These are phyloP conservation scores for Tuberolachnus salignus DNA, from an alignment of 2,888 invertebrate genomes.

Conservation along the genomic window DNA sequence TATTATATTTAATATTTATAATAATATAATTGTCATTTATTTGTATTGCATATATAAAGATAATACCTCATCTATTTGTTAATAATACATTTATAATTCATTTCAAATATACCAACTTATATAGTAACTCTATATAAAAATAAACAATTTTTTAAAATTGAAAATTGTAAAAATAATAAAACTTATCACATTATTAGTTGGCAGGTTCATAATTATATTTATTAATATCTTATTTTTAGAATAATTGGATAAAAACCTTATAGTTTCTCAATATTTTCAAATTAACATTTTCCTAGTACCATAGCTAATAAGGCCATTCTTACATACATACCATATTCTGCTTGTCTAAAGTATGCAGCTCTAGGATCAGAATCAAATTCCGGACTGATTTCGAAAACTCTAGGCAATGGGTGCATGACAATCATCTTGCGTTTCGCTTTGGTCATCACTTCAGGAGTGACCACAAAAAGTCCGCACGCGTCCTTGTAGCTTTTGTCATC, in stretches of 20 bases:
- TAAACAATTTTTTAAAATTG: conserved; percentile 3
- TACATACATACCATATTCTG: conserved; percentile 96
- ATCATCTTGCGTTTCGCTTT: conserved; percentile 91
- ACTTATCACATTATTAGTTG: conserved; percentile 7
- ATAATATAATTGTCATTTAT: neutral
- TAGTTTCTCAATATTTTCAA: neutral
- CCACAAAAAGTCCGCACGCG: conserved; percentile 84
- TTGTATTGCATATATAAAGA: conserved; percentile 2
- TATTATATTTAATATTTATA: neutral
- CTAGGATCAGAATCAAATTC: conserved; percentile 95
- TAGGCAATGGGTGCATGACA: conserved; percentile 96
- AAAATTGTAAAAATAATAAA: conserved; percentile 6
- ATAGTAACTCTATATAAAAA: neutral
- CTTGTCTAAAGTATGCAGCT: conserved; percentile 98
- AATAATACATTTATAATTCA: conserved; percentile 12
- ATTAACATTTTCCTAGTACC: conserved; percentile 71
- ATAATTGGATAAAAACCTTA: neutral
- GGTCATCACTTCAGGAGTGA: conserved; percentile 96
- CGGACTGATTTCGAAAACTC: conserved; percentile 91
- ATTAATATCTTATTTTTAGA: no score
- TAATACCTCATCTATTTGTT: conserved; percentile 2
- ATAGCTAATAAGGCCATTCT: conserved; percentile 96
- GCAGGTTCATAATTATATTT: neutral
- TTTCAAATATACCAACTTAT: neutral
- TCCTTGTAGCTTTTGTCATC: conserved; percentile 84